Evolutionary conservation across 2,113 vertebrate genomes (phyloP), one percentile per base, ranked within the genome.

Genomic region (Vulpes ferrilata): DNA sequence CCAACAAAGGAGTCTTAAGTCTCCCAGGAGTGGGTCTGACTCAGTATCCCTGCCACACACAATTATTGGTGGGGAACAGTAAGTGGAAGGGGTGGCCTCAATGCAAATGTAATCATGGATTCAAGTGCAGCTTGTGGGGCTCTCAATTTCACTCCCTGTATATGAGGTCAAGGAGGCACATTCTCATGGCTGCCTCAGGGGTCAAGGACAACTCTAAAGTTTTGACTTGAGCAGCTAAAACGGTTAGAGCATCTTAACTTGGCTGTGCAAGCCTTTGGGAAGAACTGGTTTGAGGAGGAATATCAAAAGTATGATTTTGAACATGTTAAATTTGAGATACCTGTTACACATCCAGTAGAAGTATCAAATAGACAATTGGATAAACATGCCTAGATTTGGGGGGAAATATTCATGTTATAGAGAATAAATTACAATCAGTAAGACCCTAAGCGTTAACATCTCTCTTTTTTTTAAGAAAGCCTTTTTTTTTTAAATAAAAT

Each of bases 161-260:
- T 76, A 78, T 55, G 53, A 92, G 25, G 13, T 87, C 43, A 80
- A 25, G 88, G 62, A 81, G 78, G 69, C n/a, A 67, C 25, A 73
- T 78, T 93, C 53, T 88, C 48, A 67, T 22, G 27, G 64, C 13
- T 85, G 30, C 43, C 69, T 88, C 38, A 51, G 30, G 9, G 35
- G 30, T 95, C 62, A 90, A 93, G 62, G 20, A 90, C n/a, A 88
- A n/a, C 35, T 59, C 38, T 69, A 64, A 76, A 12, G 2, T 74
- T 94, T 97, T 91, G 17, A 95, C 67, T 11, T 94, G 57, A 88
- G 20, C 38, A 90, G 30, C 19, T 87, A n/a, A 55, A 97, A 94
- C 10, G 16, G 67, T 88, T 48, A 92, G 79, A 89, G 27, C 81
- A 8, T 7, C 48, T 87, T 83, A n/a, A 57, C 20, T 92, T 67